Base-by-base conservation (phyloP, 1,140 invertebrate genomes). In the Eubasilissa regina region DNA sequence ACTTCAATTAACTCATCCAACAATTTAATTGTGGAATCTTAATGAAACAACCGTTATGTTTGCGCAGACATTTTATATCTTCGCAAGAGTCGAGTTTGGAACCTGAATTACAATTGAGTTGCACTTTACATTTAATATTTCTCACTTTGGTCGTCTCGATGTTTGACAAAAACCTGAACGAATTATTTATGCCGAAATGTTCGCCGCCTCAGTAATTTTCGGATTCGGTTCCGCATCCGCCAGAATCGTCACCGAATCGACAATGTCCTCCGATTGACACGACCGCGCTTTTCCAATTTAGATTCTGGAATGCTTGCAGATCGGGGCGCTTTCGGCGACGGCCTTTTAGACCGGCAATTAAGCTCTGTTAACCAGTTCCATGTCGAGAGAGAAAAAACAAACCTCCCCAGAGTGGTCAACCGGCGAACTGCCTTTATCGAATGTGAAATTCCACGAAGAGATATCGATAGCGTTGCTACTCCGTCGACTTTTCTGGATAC, bases 361-460 rank as follows among this genome's bases (percentile, higher is more conserved):
- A 74, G 70, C 70, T 74, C 70, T 74, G 70, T n/a, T 47, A 74
- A 58, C 70, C 51, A 74, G 66, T 74, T 74, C 70, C 70, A 74
- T 13, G 51, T 11, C 15, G 43, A 25, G 21, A 21, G 25, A 35
- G 68, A 73, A 74, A 74, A 74, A 74, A 55, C 25, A 21, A 74
- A 74, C 48, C 68, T n/a, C 19, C 68, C 9, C 68, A 43, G 19
- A 43, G 70, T 17, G 51, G 70, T 25, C 70, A 44, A 74, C 21
- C 70, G 19, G 35, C 45, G 15, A 25, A 56, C 70, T 53, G 70
- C 70, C 53, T 74, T 74, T 70, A 70, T 48, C 66, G 66, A 70
- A 70, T 48, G 45, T 70, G 66, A 53, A 74, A 55, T 74, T 74
- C 70, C 51, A 21, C 48, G 70, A 56, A 74, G 53, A 56, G 70